Percentiles rank a stretch among this genome's conserved stretches.
These are phyloP conservation scores for Chloroceryle inda DNA, from an alignment of 2,797 vertebrate species.

Conservation along the genomic window DNA sequence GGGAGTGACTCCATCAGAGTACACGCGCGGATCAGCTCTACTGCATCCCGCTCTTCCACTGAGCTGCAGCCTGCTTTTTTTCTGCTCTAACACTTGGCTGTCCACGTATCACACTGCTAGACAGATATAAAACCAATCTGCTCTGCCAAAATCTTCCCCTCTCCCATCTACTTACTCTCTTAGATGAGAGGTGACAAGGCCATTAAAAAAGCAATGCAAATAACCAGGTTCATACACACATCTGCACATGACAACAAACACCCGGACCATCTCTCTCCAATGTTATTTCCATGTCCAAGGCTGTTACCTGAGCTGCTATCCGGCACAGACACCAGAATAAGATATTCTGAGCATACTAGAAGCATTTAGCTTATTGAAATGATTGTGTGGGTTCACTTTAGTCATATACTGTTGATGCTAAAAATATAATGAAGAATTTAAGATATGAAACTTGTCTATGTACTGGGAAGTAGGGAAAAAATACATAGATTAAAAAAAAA, in stretches of 20 bases:
- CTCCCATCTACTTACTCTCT: background rate
- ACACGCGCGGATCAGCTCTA: background rate
- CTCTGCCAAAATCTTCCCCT: background rate
- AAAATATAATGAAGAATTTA: background rate
- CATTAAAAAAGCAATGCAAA: background rate
- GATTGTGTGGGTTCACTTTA: background rate
- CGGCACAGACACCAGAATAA: background rate
- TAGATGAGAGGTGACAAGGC: background rate
- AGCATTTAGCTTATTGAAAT: background rate
- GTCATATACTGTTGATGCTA: background rate
- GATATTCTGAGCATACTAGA: background rate
- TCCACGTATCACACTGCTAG: background rate
- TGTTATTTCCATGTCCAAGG: constrained; percentile 26
- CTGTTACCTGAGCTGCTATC: background rate
- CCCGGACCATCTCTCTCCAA: background rate
- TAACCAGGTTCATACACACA: background rate
- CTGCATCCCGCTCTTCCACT: background rate
- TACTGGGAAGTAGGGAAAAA: background rate
- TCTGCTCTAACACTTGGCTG: background rate
- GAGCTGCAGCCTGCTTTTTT: background rate
- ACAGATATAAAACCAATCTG: background rate
- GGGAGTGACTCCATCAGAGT: background rate
- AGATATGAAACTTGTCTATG: background rate
- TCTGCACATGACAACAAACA: background rate
- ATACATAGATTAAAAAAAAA: background rate